These are phyloP conservation scores for Luperina testacea DNA, from an alignment of 2,888 invertebrate species.

Conservation along the genomic window DNA sequence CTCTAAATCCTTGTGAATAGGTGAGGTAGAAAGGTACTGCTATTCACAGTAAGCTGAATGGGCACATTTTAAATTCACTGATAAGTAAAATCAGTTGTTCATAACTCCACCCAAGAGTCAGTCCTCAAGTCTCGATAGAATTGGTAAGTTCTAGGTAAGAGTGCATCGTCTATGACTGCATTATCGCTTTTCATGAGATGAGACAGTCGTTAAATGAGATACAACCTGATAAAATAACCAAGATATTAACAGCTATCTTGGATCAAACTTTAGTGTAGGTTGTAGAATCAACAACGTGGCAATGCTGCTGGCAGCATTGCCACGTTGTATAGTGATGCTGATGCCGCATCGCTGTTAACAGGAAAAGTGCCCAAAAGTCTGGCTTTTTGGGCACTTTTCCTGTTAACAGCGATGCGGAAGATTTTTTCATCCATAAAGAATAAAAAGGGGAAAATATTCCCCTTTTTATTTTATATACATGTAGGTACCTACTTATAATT, in stretches of 20 bases:
- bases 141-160: neutral
- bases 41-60: neutral
- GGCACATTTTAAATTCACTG: neutral
- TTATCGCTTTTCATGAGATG: neutral
- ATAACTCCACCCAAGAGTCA: neutral
- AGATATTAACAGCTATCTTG: neutral
- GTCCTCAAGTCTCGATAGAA: neutral
- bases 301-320: no score
- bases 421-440: neutral
- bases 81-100: neutral
- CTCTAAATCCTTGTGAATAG: neutral
- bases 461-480: neutral
- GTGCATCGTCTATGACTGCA: neutral
- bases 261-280: neutral
- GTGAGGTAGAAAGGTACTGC: neutral
- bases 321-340: no score
- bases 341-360: no score
- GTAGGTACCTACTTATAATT: no score
- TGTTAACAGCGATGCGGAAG: neutral
- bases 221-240: neutral
- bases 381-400: no score
- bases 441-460: no score
- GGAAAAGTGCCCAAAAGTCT: no score
- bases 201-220: no score
- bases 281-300: no score